Evolutionary conservation across 2,888 invertebrate genomes (phyloP), one percentile per base, ranked within the genome.

Genomic region (Platycheirus albimanus): DNA sequence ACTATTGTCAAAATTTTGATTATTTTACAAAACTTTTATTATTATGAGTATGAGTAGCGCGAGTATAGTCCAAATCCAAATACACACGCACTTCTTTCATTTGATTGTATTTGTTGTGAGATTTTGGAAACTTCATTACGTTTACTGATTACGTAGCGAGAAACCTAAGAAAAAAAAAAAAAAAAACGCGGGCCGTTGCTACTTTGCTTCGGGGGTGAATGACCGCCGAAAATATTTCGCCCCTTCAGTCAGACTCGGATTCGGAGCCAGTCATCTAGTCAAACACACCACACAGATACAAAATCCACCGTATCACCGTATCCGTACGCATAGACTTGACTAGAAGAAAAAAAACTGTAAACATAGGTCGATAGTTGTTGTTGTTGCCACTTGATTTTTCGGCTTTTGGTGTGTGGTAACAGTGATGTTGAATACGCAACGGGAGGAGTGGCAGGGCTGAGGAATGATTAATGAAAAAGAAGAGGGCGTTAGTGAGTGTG

Each of bases 141-240:
- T 30, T 69, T 36, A 41, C 51, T 51, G 70, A 76, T 81, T 81
- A 81, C 80, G 70, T 81, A 81, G 70, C 58, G 41, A 61, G 17
- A 38, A 56, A 56, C 56, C 63, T 36, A 19, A 45, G 45, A 41
- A 61, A 61, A 47, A 33, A 66, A 70, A 70, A 51, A 52, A 67
- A 38, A 49, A 66, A 24, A 33, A 69, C 33, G n/a, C 58, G 20
- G 47, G 28, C 58, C 36, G 70, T 58, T 58, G 70, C 49, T 70
- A 58, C 75, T 80, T 75, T 80, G 54, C 63, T 49, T 28, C 19
- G 15, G 77, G 89, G 88, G 90, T 90, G 88, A 90, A 90, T 89
- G 90, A 90, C 90, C 90, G 88, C 90, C 90, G 88, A 90, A 90
- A 89, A 85, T 85, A 75, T 75, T 75, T 83, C 69, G 64, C 72